Percentiles rank a stretch among this genome's conserved stretches.
phyloP scores from a whole-genome alignment of 1,140 invertebrate genomes.

The Batillaria attramentaria region DNA sequence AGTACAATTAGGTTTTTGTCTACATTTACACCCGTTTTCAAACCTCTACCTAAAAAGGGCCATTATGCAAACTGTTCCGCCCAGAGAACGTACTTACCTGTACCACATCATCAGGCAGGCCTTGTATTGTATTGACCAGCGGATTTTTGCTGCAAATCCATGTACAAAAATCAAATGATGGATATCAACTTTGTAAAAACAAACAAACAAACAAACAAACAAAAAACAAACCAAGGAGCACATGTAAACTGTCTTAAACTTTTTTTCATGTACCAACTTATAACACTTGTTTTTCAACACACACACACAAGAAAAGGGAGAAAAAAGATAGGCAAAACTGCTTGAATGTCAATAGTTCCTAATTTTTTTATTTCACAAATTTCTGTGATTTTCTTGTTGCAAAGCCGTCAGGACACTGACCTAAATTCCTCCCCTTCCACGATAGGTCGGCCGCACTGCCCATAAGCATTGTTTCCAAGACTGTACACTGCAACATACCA shows the following conservation, averaged over 20 bases:
- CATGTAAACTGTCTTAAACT: too few relatives aligned
- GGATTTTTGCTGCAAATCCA: slow-evolving; percentile 47
- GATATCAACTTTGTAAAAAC: neutral
- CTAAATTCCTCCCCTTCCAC: slow-evolving; percentile 84
- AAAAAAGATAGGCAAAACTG: neutral
- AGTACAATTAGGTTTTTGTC: too few relatives aligned
- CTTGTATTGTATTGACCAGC: slow-evolving; percentile 48
- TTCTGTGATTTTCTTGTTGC: neutral
- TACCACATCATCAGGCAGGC: slow-evolving; percentile 51
- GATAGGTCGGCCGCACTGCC: slow-evolving; percentile 91
- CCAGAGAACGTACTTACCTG: slow-evolving; percentile 42
- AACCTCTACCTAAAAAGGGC: neutral
- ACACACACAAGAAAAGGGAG: too few relatives aligned
- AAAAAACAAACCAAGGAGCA: neutral
- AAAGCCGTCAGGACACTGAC: slow-evolving; percentile 33
- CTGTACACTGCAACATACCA: slow-evolving; percentile 79
- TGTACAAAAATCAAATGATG: neutral
- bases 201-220: neutral
- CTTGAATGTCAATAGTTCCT: neutral
- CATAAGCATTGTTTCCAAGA: slow-evolving; percentile 93
- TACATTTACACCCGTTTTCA: neutral
- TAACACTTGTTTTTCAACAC: neutral
- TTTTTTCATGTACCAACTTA: too few relatives aligned
- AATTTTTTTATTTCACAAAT: neutral
- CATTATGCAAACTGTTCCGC: neutral